Conservation (phyloP, 2,888 invertebrate species). For the Nemoura dubitans region DNA sequence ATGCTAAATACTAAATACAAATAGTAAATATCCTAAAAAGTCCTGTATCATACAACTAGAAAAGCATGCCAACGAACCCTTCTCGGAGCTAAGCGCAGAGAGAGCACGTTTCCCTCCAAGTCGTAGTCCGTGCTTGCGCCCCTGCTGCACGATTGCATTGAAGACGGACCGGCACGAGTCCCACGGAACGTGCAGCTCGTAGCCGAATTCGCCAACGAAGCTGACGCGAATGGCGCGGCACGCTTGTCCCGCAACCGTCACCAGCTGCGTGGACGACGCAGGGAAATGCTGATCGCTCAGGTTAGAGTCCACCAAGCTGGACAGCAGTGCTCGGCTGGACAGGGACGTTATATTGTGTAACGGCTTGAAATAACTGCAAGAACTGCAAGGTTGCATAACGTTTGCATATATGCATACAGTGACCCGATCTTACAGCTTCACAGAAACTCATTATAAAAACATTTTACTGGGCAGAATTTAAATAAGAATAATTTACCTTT, state of each 20-base stretch:
- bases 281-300: slow-evolving; percentile 72
- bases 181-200: slow-evolving; percentile 85
- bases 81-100: slow-evolving; percentile 87
- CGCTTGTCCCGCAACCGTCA: slow-evolving; percentile 60
- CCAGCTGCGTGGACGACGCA: slow-evolving; percentile 69
- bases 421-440: too few relatives aligned
- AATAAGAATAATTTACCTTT: too few relatives aligned
- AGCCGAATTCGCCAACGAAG: slow-evolving; percentile 89
- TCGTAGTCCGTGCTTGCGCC: slow-evolving; percentile 70
- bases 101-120: slow-evolving; percentile 88
- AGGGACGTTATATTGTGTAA: slow-evolving; percentile 38
- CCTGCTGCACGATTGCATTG: slow-evolving; percentile 68
- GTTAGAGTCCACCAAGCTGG: slow-evolving; percentile 67
- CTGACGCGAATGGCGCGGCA: slow-evolving; percentile 79
- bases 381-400: too few relatives aligned
- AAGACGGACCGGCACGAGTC: slow-evolving; percentile 73
- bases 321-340: slow-evolving; percentile 70
- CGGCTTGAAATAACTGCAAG: too few relatives aligned
- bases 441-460: too few relatives aligned
- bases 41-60: too few relatives aligned
- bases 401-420: too few relatives aligned
- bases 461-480: too few relatives aligned
- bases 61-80: slow-evolving; percentile 70
- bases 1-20: too few relatives aligned
- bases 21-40: too few relatives aligned